phyloP scores from a whole-genome alignment of 2,113 vertebrate genomes.

The Heptranchias perlo region DNA sequence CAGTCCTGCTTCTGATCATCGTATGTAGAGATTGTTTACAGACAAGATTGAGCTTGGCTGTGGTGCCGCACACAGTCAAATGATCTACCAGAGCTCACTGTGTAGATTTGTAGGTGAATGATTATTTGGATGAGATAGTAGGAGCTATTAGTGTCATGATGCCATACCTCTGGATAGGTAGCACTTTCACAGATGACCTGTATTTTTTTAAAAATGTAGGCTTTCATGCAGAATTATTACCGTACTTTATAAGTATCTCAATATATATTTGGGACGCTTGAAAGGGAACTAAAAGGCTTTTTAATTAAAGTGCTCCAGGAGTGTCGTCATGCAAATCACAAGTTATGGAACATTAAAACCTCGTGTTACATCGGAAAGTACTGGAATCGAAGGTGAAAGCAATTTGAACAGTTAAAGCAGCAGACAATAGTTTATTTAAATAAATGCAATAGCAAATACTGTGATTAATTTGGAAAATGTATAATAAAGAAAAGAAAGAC shows the following conservation, averaged over 20 bases:
- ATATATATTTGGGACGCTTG: neutral
- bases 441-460: neutral
- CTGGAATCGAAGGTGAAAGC: neutral
- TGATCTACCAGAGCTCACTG: neutral
- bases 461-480: neutral
- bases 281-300: neutral
- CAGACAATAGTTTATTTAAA: neutral
- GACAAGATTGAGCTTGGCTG: neutral
- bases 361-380: neutral
- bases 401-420: neutral
- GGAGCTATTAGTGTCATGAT: neutral
- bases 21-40: neutral
- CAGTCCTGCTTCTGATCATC: neutral
- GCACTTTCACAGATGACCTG: neutral
- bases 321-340: neutral
- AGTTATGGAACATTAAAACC: neutral
- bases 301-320: neutral
- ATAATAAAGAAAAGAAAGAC: neutral
- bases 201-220: neutral
- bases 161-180: neutral
- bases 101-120: neutral
- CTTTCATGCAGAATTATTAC: neutral
- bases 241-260: neutral
- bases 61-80: neutral
- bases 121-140: too few relatives aligned